These are phyloP conservation scores for Entomyzon cyanotis DNA, from an alignment of 2,113 vertebrate species.

Conservation along the genomic window DNA sequence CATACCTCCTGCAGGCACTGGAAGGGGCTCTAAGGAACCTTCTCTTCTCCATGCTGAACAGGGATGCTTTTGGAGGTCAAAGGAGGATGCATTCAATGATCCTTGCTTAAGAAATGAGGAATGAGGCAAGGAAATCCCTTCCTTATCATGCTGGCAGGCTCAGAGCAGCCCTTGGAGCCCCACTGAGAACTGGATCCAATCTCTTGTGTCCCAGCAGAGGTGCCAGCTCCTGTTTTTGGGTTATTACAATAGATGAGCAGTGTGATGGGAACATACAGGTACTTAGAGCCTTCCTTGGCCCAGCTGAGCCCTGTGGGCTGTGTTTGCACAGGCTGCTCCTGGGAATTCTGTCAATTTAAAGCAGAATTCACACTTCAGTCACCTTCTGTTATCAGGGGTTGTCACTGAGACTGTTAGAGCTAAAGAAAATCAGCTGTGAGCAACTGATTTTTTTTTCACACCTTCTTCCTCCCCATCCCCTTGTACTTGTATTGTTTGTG, in stretches of 20 bases:
- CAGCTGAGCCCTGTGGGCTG: neutral
- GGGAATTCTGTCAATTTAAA: neutral
- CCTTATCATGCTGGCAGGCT: neutral
- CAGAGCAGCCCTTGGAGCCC: neutral
- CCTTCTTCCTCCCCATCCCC: neutral
- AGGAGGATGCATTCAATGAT: neutral
- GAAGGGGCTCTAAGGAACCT: neutral
- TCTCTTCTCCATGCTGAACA: neutral
- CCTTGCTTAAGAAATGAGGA: neutral
- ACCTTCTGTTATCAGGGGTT: neutral
- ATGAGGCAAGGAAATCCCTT: neutral
- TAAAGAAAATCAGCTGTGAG: neutral
- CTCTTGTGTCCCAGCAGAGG: neutral
- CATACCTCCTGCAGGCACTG: neutral
- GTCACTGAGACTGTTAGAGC: neutral
- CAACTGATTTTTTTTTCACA: neutral
- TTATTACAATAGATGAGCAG: rapidly evolving
- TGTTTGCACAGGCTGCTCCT: neutral
- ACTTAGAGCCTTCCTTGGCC: neutral
- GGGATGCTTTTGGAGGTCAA: neutral
- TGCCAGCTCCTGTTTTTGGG: neutral
- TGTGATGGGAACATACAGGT: rapidly evolving
- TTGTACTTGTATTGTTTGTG: neutral
- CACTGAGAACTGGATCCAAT: rapidly evolving
- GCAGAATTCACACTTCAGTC: neutral